phyloP scores from a whole-genome alignment of 2,888 invertebrate genomes.

The Creontiades dilutus region DNA sequence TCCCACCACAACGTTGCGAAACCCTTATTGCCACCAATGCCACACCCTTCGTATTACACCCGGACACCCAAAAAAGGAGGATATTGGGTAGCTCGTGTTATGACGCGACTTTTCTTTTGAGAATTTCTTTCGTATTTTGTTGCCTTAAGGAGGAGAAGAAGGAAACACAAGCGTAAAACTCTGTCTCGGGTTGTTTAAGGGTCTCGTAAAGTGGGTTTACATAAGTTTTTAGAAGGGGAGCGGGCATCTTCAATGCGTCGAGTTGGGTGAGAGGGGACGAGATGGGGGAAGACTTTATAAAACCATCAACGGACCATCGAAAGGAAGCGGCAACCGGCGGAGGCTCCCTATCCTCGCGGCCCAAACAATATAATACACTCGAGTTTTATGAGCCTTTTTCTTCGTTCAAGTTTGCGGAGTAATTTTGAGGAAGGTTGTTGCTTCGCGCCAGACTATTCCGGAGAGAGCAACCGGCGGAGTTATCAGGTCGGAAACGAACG shows the following conservation, averaged over 20 bases:
- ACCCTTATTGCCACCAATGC: too few species aligned
- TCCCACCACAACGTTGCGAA: too few species aligned
- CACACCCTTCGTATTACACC: too few species aligned
- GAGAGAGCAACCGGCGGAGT: too few species aligned
- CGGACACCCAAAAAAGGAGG: too few species aligned
- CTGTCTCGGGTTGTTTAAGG: not conserved
- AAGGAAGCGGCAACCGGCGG: not conserved
- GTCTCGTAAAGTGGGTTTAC: conserved; percentile 25
- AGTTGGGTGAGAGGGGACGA: not conserved
- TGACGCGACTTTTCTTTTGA: too few species aligned
- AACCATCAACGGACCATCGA: conserved; percentile 17
- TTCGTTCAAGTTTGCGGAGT: not conserved
- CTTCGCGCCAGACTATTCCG: too few species aligned
- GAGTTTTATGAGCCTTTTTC: conserved; percentile 17
- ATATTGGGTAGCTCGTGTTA: too few species aligned
- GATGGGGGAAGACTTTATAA: conserved; percentile 6
- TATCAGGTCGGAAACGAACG: too few species aligned
- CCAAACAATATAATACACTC: conserved; percentile 25
- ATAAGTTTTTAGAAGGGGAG: not conserved
- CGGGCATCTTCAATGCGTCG: not conserved
- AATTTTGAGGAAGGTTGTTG: too few species aligned
- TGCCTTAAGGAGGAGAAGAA: not conserved
- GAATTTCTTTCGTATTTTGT: not conserved
- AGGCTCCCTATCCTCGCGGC: not conserved
- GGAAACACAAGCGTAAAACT: conserved; percentile 3